Evolutionary conservation across 1,140 invertebrate genomes (phyloP).

Genomic region (Dendrolimus kikuchii): DNA sequence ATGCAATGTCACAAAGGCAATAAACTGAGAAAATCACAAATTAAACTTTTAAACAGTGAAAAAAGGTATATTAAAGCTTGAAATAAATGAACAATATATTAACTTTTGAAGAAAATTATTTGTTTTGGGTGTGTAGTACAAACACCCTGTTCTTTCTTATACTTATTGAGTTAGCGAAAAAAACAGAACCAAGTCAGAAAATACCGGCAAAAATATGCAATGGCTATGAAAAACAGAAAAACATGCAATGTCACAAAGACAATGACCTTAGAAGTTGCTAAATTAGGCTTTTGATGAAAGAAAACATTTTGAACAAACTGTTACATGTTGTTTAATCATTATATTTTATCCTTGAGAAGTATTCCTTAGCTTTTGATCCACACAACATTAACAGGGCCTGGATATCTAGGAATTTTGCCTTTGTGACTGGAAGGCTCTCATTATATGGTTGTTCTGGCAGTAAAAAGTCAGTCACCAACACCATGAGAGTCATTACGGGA

Average conservation of each 20-base stretch:
- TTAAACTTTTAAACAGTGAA: no score
- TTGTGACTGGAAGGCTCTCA: not conserved
- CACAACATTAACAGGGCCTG: constrained; percentile 15
- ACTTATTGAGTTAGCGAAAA: no score
- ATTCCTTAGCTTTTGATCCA: constrained; percentile 17
- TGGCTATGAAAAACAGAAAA: no score
- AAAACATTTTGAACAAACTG: constrained; percentile 6
- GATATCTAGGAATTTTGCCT: not conserved
- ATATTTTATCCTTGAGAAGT: constrained; percentile 17
- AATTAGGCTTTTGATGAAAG: constrained; percentile 11
- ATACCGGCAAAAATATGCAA: no score
- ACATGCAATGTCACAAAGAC: no score
- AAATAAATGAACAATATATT: no score
- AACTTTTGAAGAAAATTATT: no score
- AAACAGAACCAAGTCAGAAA: no score
- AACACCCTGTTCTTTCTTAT: no score
- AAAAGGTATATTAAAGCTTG: no score
- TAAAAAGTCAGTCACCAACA: not conserved
- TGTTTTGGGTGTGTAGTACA: no score
- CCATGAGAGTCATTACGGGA: not conserved
- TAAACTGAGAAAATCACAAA: no score
- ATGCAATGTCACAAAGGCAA: constrained; percentile 9
- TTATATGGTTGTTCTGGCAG: not conserved
- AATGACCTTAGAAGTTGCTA: constrained; percentile 2
- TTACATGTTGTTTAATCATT: not conserved